These are phyloP conservation scores for Zootoca vivipara DNA, from an alignment of 2,113 vertebrate genomes.

Conservation along the genomic window DNA sequence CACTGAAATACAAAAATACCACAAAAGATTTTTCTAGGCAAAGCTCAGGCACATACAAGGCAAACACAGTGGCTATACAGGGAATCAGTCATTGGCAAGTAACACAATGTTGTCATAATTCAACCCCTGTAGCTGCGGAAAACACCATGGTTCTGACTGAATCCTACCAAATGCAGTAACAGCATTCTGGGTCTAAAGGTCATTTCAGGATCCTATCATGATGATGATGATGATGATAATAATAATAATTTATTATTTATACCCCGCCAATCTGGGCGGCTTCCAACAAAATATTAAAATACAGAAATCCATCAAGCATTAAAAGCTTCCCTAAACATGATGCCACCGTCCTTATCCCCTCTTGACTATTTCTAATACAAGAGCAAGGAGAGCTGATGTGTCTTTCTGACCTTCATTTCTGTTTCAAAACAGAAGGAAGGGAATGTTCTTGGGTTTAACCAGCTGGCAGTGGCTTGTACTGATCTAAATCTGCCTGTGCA, in stretches of 20 bases:
- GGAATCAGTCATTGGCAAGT: not conserved
- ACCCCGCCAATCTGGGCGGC: too few species aligned
- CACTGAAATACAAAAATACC: not conserved
- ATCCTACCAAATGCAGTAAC: not conserved
- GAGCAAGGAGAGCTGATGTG: constrained; percentile 21
- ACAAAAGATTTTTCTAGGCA: not conserved
- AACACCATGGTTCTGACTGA: not conserved
- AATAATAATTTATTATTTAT: too few species aligned
- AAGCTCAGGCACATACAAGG: not conserved
- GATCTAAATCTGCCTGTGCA: constrained; percentile 14
- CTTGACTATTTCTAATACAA: not conserved
- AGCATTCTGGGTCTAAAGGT: not conserved
- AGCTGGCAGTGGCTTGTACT: accelerated
- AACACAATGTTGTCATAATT: not conserved
- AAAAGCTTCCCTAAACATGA: too few species aligned
- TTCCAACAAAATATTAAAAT: too few species aligned
- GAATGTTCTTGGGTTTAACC: not conserved
- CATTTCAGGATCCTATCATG: not conserved
- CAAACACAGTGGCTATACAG: not conserved
- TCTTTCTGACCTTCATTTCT: constrained; percentile 26
- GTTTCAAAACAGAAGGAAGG: not conserved
- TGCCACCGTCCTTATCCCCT: not conserved
- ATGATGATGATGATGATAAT: too few species aligned
- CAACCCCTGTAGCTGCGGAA: not conserved
- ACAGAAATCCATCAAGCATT: too few species aligned